Percentiles rank a stretch among this genome's conserved stretches.
These are phyloP conservation scores for Caenorhabditis wallacei DNA, from an alignment of 2,888 invertebrate genomes.

Conservation along the genomic window DNA sequence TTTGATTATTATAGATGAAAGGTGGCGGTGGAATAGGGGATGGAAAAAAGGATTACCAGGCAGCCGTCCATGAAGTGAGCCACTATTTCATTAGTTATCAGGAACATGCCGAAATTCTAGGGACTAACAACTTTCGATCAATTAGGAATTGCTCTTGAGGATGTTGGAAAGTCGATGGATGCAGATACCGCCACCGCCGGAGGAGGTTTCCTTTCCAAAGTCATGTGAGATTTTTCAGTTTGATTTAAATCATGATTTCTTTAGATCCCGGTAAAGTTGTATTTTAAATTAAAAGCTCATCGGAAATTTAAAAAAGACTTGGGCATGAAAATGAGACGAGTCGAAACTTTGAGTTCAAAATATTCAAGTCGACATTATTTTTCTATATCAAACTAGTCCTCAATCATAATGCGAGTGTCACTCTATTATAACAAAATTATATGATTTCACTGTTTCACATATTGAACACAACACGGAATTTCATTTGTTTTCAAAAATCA, in stretches of 20 bases:
- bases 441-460: constrained; percentile 26
- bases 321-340: no score
- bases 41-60: constrained; percentile 54
- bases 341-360: no score
- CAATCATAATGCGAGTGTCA: background rate
- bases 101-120: constrained; percentile 18
- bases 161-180: constrained; percentile 51
- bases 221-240: constrained; percentile 52
- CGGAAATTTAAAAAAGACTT: no score
- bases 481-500: constrained; percentile 57
- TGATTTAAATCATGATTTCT: no score
- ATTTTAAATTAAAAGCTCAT: no score
- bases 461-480: background rate
- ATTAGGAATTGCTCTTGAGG: constrained; percentile 58
- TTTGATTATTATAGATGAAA: constrained; percentile 46
- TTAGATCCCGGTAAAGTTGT: no score
- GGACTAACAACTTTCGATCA: constrained; percentile 56
- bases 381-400: constrained; percentile 35
- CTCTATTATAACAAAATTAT: background rate
- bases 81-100: background rate
- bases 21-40: constrained; percentile 49
- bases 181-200: constrained; percentile 38
- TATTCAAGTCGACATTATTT: no score
- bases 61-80: constrained; percentile 57
- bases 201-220: constrained; percentile 38